phyloP scores from a whole-genome alignment of 2,888 invertebrate species.

The Lepidochrysops patricia region DNA sequence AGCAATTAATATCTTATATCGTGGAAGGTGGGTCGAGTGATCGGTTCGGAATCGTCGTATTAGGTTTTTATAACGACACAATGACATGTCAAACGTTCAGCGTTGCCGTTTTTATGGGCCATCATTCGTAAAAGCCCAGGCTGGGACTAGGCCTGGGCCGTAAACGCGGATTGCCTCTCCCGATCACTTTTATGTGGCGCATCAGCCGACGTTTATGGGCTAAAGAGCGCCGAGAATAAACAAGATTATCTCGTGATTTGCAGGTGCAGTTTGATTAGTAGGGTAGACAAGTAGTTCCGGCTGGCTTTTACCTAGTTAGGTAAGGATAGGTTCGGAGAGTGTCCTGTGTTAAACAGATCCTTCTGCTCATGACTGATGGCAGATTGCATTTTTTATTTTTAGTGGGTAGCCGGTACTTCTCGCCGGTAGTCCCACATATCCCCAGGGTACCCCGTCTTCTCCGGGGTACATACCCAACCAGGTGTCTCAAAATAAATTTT shows the following conservation, averaged over 20 bases:
- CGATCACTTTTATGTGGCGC: slow-evolving; percentile 54
- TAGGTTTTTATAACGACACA: slow-evolving; percentile 34
- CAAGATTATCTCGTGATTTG: slow-evolving; percentile 5
- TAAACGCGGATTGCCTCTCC: slow-evolving; percentile 58
- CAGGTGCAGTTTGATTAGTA: neutral
- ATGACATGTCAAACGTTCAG: slow-evolving; percentile 61
- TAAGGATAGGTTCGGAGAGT: too few species aligned
- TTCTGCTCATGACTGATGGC: too few species aligned
- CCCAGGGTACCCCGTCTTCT: too few species aligned
- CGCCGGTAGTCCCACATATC: too few species aligned
- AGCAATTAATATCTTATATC: slow-evolving; percentile 2
- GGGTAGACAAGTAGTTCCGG: too few species aligned
- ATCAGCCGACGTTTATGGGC: slow-evolving; percentile 51
- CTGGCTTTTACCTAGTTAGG: too few species aligned
- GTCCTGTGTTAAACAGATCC: too few species aligned
- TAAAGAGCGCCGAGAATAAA: slow-evolving; percentile 7
- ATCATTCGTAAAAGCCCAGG: slow-evolving; percentile 51
- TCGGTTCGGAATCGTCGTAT: slow-evolving; percentile 24
- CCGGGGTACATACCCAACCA: too few species aligned
- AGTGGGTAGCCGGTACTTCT: too few species aligned
- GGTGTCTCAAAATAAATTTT: too few species aligned
- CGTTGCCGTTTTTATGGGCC: slow-evolving; percentile 58
- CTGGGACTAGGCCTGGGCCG: slow-evolving; percentile 53
- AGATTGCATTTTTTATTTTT: too few species aligned
- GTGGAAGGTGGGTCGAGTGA: slow-evolving; percentile 17